Conservation (phyloP, 2,113 vertebrate species). For the Nibea coibor region DNA sequence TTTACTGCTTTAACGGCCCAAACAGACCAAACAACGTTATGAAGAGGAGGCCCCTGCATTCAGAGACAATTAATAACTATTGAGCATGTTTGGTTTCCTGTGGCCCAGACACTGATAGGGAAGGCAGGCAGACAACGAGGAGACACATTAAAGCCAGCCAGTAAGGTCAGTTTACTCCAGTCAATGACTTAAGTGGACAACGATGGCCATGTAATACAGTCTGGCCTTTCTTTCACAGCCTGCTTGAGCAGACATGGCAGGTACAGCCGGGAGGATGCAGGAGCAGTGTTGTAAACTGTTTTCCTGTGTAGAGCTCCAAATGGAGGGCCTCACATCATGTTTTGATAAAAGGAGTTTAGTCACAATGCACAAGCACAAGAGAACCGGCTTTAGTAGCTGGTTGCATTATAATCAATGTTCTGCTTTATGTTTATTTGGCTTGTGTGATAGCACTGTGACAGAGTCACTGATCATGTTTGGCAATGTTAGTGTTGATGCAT, state of each 20-base stretch:
- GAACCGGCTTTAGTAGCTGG: not conserved
- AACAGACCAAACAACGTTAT: conserved; percentile 74
- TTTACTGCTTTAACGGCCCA: conserved; percentile 65
- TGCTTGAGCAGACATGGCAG: conserved; percentile 56
- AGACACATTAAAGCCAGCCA: conserved; percentile 83
- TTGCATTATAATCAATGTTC: conserved; percentile 21
- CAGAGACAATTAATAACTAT: conserved; percentile 83
- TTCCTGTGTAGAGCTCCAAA: conserved; percentile 39
- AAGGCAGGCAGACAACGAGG: conserved; percentile 82
- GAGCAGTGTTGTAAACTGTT: conserved; percentile 54
- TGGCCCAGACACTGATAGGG: conserved; percentile 82
- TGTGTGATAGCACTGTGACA: conserved; percentile 44
- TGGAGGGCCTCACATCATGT: conserved; percentile 31
- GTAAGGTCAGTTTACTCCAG: conserved; percentile 86
- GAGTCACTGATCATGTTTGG: conserved; percentile 43
- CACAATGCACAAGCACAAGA: not conserved
- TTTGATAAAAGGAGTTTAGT: conserved; percentile 39
- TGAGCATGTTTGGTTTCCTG: conserved; percentile 84
- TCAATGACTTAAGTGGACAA: conserved; percentile 85
- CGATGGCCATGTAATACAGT: conserved; percentile 76
- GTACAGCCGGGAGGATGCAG: conserved; percentile 48
- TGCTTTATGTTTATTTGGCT: conserved; percentile 51
- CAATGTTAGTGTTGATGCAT: conserved; percentile 30
- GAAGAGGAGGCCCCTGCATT: conserved; percentile 74
- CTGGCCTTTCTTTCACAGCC: conserved; percentile 68